These are phyloP conservation scores for Drosophila neoperkinsi DNA, from an alignment of 2,888 invertebrate genomes.

Conservation along the genomic window DNA sequence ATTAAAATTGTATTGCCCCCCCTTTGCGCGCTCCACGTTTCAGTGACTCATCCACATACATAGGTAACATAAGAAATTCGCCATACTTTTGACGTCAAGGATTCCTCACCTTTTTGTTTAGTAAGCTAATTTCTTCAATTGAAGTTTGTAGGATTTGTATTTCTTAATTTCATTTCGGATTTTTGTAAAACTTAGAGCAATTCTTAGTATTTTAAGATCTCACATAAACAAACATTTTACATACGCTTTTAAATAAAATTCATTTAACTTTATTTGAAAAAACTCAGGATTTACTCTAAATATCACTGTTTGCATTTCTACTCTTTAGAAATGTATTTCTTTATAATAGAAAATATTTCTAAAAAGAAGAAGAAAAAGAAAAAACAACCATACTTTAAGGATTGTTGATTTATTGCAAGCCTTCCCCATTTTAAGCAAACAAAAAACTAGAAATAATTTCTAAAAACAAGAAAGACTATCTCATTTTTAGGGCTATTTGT, in stretches of 20 bases:
- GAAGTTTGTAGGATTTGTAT: not conserved
- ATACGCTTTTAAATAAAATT: no score
- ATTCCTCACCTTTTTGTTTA: not conserved
- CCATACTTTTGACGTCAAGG: not conserved
- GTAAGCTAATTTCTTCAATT: not conserved
- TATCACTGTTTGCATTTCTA: not conserved
- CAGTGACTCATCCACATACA: not conserved
- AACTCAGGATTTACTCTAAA: no score
- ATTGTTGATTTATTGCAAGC: not conserved
- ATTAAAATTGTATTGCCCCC: no score
- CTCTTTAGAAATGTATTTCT: not conserved
- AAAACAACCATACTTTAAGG: not conserved
- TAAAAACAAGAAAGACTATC: not conserved
- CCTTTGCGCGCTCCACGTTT: slow-evolving; percentile 21
- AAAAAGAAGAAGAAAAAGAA: not conserved
- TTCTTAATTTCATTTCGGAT: not conserved
- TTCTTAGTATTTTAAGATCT: no score
- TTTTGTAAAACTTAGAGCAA: not conserved
- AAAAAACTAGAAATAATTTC: not conserved
- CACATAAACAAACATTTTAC: no score
- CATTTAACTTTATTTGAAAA: no score
- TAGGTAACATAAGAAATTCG: not conserved
- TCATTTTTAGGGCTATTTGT: not conserved
- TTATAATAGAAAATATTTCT: not conserved
- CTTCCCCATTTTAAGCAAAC: no score